Base-by-base conservation (phyloP, 2,797 vertebrate species). In the Borostomias antarcticus region DNA sequence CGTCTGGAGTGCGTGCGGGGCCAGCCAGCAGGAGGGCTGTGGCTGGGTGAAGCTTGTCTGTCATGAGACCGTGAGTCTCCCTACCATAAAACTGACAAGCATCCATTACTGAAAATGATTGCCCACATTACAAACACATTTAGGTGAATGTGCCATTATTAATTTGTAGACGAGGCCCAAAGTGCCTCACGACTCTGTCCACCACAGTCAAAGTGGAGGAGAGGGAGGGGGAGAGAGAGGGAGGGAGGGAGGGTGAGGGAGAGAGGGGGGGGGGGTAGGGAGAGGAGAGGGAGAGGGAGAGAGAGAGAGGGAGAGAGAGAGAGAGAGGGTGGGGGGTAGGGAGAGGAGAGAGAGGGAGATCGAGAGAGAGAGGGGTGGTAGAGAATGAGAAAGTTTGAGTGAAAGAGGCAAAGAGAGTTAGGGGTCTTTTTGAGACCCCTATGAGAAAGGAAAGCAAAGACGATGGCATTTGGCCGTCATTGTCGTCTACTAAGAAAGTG, bases 61-160 rank as follows among this genome's bases (percentile, higher is more conserved):
- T 90, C 90, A 91, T 78, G 85, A 89, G 86, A 89, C 86, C 82
- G 91, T 91, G 89, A 90, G 92, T 92, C 91, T 89, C 86, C 68
- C 82, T 70, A 79, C 91, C 87, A 93, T 93, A 93, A 93, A 93
- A 87, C 86, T 93, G 92, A 93, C 92, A 93, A 92, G 92, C 91
- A 90, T 92, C 92, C 92, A 93, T 93, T 93, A 92, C 91, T 87
- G 90, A 92, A 92, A 93, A 92, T 93, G 92, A 93, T 93, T 90
- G 90, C 91, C 87, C 92, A 93, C 92, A 93, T 93, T 93, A 93
- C 92, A 91, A 92, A 93, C 90, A 91, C 92, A 93, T 93, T 93
- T 92, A 89, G 90, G 89, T 85, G 90, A 92, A 93, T 91, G 91
- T 91, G 91, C 85, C 88, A 88, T 92, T 93, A 92, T 92, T 93